Evolutionary conservation across 2,113 vertebrate species (phyloP).

Genomic region (Pteropus alecto): DNA sequence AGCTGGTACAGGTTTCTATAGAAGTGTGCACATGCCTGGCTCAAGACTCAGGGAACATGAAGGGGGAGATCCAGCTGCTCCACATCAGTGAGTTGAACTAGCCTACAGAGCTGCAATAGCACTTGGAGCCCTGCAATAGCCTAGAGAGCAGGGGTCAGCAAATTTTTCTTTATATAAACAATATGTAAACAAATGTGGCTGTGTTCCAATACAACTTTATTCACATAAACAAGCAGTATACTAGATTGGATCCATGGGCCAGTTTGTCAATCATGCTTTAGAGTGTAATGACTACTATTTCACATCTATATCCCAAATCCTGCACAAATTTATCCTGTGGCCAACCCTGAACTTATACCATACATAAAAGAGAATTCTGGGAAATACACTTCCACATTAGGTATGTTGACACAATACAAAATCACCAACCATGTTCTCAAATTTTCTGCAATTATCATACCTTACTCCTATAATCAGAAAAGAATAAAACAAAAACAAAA

Average conservation of each 20-base stretch:
- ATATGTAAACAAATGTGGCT: background rate
- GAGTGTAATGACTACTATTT: background rate
- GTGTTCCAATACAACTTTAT: background rate
- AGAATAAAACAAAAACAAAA: background rate
- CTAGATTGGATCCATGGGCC: background rate
- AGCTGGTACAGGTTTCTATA: background rate
- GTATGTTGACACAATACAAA: background rate
- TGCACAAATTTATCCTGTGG: background rate
- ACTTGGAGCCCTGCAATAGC: background rate
- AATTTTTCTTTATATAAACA: background rate
- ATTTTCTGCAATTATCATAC: background rate
- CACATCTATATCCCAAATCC: background rate
- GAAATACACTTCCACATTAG: background rate
- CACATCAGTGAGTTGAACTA: background rate
- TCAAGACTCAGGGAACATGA: background rate
- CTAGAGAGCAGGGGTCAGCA: background rate
- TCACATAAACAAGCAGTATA: background rate
- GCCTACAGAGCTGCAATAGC: background rate
- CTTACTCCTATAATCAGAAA: background rate
- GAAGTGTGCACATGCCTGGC: background rate
- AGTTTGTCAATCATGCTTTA: background rate
- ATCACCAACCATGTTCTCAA: background rate
- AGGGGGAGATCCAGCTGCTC: background rate
- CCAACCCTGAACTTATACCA: background rate
- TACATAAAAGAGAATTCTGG: background rate